phyloP scores from a whole-genome alignment of 53 echinoderm and acorn worm genomes.

The Actinopyga echinites region DNA sequence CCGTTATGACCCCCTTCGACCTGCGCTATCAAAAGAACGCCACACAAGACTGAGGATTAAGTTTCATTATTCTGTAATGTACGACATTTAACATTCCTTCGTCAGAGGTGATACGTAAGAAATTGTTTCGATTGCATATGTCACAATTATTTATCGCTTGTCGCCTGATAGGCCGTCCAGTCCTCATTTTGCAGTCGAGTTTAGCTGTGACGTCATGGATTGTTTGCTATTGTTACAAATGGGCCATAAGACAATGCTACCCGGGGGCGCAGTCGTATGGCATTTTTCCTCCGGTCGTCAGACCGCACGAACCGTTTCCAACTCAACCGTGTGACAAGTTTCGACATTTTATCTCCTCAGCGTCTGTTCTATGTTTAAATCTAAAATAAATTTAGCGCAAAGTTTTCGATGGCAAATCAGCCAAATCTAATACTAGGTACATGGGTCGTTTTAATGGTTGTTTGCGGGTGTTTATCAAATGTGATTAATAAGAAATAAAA shows the following conservation, averaged over 20 bases:
- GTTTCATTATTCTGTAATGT: too few species aligned
- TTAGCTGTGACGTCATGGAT: background rate
- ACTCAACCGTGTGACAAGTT: slow-evolving; percentile 2
- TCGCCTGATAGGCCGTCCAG: too few species aligned
- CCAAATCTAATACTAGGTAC: slow-evolving; percentile 28
- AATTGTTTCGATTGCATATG: too few species aligned
- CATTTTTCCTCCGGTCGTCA: background rate
- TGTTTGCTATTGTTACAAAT: slow-evolving; percentile 28
- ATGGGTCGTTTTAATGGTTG: slow-evolving; percentile 22
- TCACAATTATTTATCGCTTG: too few species aligned
- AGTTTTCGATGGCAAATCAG: slow-evolving; percentile 33
- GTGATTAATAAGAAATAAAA: slow-evolving; percentile 30
- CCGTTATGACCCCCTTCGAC: too few species aligned
- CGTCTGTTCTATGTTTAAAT: slow-evolving; percentile 23
- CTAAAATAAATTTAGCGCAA: slow-evolving; percentile 37
- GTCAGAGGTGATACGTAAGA: too few species aligned
- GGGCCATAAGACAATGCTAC: background rate
- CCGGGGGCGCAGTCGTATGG: too few species aligned
- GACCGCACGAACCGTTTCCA: too few species aligned
- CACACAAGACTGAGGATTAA: too few species aligned
- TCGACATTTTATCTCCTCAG: background rate
- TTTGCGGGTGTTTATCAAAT: slow-evolving; percentile 35
- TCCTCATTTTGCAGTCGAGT: background rate
- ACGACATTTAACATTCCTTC: too few species aligned
- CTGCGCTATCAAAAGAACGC: too few species aligned